Percentiles rank a stretch among this genome's conserved stretches.
phyloP scores from a whole-genome alignment of 2,888 invertebrate species.

The Smittia aterrima region DNA sequence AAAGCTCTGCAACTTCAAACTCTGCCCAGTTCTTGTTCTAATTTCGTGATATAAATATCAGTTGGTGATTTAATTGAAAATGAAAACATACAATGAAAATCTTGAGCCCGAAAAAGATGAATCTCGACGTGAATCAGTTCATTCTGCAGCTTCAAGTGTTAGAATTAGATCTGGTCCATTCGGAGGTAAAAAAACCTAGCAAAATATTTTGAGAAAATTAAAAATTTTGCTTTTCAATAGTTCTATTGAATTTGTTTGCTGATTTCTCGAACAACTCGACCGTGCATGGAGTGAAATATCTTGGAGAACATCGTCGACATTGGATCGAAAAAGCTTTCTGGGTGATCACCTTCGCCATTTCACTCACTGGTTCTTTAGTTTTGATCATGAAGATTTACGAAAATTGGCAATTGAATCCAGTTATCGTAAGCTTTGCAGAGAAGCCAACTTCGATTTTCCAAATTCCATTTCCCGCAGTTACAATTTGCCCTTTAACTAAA shows the following conservation, averaged over 20 bases:
- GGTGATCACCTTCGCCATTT: slow-evolving; percentile 57
- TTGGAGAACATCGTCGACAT: slow-evolving; percentile 61
- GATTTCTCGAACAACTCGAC: slow-evolving; percentile 64
- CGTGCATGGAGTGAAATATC: slow-evolving; percentile 63
- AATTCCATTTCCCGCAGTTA: slow-evolving; percentile 52
- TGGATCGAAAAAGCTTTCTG: slow-evolving; percentile 56
- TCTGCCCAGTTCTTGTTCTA: no score
- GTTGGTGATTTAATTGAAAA: no score
- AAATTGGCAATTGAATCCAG: slow-evolving; percentile 70
- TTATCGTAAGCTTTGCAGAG: slow-evolving; percentile 73
- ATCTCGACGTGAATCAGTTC: neutral
- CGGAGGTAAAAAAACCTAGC: no score
- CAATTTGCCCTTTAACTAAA: slow-evolving; percentile 52
- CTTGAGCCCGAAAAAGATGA: no score
- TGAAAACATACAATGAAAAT: no score
- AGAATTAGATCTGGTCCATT: neutral
- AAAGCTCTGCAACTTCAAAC: no score
- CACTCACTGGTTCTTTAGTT: slow-evolving; percentile 60
- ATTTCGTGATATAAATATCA: no score
- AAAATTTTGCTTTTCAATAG: no score
- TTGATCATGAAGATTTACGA: slow-evolving; percentile 65
- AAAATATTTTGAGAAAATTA: neutral
- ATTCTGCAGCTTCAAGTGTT: neutral
- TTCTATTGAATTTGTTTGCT: slow-evolving; percentile 58
- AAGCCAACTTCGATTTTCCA: slow-evolving; percentile 60